Evolutionary conservation across 53 echinoderm and acorn worm genomes (phyloP).

Genomic region (Mesocentrotus franciscanus): DNA sequence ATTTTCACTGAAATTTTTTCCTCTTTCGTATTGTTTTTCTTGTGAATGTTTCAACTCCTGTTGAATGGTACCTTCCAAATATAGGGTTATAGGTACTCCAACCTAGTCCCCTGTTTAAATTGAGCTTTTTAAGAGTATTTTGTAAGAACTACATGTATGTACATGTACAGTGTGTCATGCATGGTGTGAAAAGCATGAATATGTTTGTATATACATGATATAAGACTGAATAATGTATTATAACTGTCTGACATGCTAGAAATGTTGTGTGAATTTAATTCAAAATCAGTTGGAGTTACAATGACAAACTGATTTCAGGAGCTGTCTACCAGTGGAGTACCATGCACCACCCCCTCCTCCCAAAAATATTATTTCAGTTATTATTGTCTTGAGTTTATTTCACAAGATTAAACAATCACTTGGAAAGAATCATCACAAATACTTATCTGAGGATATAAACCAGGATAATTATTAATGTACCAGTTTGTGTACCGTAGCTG

Average conservation of each 20-base stretch:
- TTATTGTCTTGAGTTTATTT: neutral
- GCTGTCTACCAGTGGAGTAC: neutral
- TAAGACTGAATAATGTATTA: neutral
- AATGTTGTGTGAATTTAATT: neutral
- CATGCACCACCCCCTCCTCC: neutral
- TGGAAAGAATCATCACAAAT: too few relatives aligned
- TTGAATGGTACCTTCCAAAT: too few relatives aligned
- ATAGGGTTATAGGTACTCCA: too few relatives aligned
- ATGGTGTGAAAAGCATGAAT: conserved; percentile 31
- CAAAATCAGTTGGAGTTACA: neutral
- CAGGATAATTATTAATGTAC: neutral
- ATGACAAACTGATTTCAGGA: neutral
- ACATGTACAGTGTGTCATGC: neutral
- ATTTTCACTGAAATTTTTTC: too few relatives aligned
- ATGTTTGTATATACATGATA: neutral
- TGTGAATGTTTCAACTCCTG: too few relatives aligned
- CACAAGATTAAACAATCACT: neutral
- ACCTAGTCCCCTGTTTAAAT: too few relatives aligned
- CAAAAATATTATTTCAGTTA: neutral
- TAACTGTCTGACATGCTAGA: neutral
- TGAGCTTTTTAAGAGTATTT: neutral
- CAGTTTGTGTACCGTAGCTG: neutral
- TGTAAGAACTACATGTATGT: neutral
- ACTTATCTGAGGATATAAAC: neutral
- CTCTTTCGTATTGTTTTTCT: too few relatives aligned